These are phyloP conservation scores for Athene noctua DNA, from an alignment of 2,113 vertebrate genomes.

Conservation along the genomic window DNA sequence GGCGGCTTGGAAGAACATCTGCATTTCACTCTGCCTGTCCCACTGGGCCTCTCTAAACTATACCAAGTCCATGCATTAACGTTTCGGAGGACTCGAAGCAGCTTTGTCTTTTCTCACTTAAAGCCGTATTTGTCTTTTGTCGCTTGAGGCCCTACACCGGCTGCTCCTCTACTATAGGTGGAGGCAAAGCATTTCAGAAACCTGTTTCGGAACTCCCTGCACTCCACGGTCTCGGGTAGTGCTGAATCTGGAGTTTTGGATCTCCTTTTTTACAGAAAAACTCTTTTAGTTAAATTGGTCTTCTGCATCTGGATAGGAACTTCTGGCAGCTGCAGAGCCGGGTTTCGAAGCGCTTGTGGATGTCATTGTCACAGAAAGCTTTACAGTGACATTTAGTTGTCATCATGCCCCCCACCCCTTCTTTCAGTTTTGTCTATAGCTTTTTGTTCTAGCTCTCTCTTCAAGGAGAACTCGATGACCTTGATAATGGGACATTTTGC, in stretches of 20 bases:
- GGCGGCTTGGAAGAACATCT: constrained; percentile 34
- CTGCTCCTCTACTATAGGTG: neutral
- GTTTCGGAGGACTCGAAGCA: neutral
- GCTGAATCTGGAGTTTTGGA: neutral
- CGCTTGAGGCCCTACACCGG: neutral
- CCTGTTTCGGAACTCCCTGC: neutral
- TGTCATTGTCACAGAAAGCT: neutral
- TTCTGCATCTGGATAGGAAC: neutral
- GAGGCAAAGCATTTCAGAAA: neutral
- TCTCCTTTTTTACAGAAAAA: neutral
- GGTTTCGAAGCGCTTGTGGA: neutral
- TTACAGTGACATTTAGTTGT: neutral
- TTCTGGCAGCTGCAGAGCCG: neutral
- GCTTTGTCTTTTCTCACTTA: neutral
- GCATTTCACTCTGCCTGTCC: neutral
- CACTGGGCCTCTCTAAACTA: neutral
- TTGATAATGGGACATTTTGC: neutral
- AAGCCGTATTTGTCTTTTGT: neutral
- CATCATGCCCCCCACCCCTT: neutral
- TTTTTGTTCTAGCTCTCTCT: neutral
- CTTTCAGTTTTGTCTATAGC: neutral
- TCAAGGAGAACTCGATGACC: neutral
- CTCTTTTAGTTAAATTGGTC: neutral
- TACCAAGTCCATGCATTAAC: neutral
- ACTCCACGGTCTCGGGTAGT: neutral